A percentile compares a stretch with the other conserved stretches of the same genome.
Evolutionary conservation across 2,113 vertebrate species (phyloP).

Genomic region (Tragelaphus imberbis): DNA sequence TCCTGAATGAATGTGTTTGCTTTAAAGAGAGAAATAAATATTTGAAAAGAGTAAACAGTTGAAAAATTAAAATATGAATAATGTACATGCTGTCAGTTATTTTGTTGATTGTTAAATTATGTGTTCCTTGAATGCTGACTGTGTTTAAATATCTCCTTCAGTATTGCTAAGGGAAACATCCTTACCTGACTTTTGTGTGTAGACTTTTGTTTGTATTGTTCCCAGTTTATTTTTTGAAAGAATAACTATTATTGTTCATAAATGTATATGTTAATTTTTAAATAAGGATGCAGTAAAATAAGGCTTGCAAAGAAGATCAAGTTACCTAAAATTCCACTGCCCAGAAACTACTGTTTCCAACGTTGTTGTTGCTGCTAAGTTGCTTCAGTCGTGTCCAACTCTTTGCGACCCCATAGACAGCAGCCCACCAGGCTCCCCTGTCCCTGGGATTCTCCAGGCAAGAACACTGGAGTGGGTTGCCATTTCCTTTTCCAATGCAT

Average conservation of each 20-base stretch:
- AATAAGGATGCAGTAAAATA: slow-evolving; percentile 18
- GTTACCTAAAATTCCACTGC: not conserved
- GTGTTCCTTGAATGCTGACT: slow-evolving; percentile 50
- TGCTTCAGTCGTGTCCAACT: too few relatives aligned
- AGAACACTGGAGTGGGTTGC: too few relatives aligned
- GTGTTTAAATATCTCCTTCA: slow-evolving; percentile 50
- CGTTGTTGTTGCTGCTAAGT: not conserved
- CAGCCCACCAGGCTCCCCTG: too few relatives aligned
- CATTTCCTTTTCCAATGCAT: too few relatives aligned
- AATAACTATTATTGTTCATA: slow-evolving; percentile 32
- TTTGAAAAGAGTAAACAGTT: slow-evolving; percentile 63
- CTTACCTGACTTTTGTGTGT: slow-evolving; percentile 34
- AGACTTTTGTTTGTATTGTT: slow-evolving; percentile 37
- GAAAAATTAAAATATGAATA: slow-evolving; percentile 74
- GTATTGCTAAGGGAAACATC: slow-evolving; percentile 40
- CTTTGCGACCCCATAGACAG: too few relatives aligned
- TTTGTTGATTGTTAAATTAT: slow-evolving; percentile 73
- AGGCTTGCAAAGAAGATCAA: not conserved
- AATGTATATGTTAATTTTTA: slow-evolving; percentile 13
- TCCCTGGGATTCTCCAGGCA: too few relatives aligned
- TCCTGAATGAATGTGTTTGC: slow-evolving; percentile 31
- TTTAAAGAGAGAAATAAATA: slow-evolving; percentile 64
- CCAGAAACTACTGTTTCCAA: not conserved
- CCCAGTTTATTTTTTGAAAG: slow-evolving; percentile 27
- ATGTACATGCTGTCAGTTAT: slow-evolving; percentile 67